A percentile compares a stretch with the other conserved stretches of the same genome.
Conservation (phyloP, 2,797 vertebrate genomes). For the Cuniculus paca region DNA sequence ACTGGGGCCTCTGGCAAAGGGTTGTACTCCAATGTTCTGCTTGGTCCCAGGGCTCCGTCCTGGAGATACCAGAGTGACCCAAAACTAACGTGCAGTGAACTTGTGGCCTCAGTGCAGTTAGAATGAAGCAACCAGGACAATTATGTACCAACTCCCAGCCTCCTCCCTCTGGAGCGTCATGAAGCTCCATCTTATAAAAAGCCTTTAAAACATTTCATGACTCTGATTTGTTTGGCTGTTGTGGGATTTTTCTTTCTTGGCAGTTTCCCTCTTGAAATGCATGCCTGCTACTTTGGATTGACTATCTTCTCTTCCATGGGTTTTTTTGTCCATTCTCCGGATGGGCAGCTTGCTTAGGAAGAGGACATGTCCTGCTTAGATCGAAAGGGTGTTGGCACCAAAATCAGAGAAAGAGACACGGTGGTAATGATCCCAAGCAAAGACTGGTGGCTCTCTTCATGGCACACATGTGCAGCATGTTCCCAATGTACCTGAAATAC, state of each 20-base stretch:
- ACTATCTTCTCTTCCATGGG: not conserved
- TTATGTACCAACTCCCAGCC: not conserved
- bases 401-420: not conserved
- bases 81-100: not conserved
- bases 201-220: not conserved
- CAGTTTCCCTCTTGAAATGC: not conserved
- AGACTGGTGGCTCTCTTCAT: not conserved
- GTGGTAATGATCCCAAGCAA: not conserved
- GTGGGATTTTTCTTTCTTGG: not conserved
- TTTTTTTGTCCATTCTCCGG: not conserved
- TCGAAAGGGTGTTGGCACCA: not conserved
- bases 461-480: rapidly evolving
- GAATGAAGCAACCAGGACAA: not conserved
- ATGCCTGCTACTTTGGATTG: not conserved
- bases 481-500: not conserved
- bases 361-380: not conserved
- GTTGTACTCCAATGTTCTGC: not conserved
- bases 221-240: constrained; percentile 8
- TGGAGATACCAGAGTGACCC: not conserved
- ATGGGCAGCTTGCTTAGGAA: not conserved
- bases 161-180: not conserved
- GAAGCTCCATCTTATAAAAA: not conserved
- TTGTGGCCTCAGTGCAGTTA: not conserved
- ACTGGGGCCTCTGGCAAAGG: not conserved
- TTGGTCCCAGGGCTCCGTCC: not conserved